Evolutionary conservation across 2,113 vertebrate species (phyloP).

Genomic region (Hemicordylus capensis): DNA sequence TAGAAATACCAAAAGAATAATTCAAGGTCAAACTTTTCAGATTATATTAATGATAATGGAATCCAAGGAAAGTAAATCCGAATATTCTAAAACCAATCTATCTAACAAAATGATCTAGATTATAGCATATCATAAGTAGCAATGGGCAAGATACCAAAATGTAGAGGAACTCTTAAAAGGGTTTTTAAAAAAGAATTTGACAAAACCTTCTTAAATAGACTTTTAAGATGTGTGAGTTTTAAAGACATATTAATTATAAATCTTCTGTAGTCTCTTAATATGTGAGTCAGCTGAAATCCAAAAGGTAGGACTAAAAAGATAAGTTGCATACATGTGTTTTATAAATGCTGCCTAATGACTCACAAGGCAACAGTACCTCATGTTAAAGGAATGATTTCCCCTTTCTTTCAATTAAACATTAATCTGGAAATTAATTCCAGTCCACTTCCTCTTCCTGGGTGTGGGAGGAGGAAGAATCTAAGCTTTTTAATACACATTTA

Average conservation of each 20-base stretch:
- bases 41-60: neutral
- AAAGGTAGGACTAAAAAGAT: neutral
- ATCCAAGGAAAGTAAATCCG: neutral
- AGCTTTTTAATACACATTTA: neutral
- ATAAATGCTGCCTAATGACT: neutral
- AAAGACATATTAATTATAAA: neutral
- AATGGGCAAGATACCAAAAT: neutral
- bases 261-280: neutral
- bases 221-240: too few species aligned
- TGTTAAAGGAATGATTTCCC: neutral
- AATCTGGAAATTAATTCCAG: slow-evolving; percentile 5
- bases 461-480: neutral
- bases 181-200: too few species aligned
- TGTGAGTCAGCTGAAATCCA: neutral
- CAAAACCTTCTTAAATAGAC: too few species aligned
- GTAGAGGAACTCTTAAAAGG: neutral
- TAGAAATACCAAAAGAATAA: neutral
- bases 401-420: neutral
- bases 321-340: neutral
- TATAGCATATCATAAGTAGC: too few species aligned
- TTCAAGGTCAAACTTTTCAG: neutral
- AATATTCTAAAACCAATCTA: neutral
- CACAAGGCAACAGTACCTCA: neutral
- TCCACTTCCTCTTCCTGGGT: neutral
- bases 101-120: neutral